Base-by-base conservation (phyloP, 1,140 invertebrate species). In the Drosophila sproati region DNA sequence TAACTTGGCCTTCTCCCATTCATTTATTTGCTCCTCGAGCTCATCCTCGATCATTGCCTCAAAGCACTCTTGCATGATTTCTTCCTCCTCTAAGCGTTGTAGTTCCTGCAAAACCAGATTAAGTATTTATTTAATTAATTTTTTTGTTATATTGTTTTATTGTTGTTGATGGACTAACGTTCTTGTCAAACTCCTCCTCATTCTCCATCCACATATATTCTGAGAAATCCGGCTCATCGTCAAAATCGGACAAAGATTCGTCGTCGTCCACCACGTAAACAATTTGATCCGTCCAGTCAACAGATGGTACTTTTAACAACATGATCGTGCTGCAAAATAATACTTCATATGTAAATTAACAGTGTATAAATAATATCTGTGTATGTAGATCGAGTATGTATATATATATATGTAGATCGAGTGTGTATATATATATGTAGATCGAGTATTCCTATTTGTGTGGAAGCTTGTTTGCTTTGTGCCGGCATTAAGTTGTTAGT, bases 171-270 rank as follows among this genome's bases (percentile, higher is more conserved):
- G 5, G 3, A 68, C 68, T 87, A 92, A 97, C 96, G 94, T 97
- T 95, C 91, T 96, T 96, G 87, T 98, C 96, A 91, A 97, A 98
- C 85, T 97, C 96, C 83, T 97, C 97, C 91, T 97, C 96, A 89
- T 98, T 96, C 91, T 97, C 97, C 97, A 98, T 97, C 97, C 97
- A 98, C 94, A 97, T 94, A 80, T 97, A 98, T 79, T 98, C 97
- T 0, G 96, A 96, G 92, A 97, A 98, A 92, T 97, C 96, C 55
- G 94, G 95, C 60, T 92, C 89, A 69, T 92, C 91, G 71, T 92
- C 91, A 43, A 91, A 73, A 78, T 95, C 94, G 43, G 93, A 92
- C 28, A 93, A 92, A n/a, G 94, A 93, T 56, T 94, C 93, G 57
- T 94, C 93, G 8, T 94, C 93, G 48, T 95, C 94, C 28, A 91